Evolutionary conservation across 23 tunicate genomes (phyloP).

Genomic region (Halocynthia aurantium): DNA sequence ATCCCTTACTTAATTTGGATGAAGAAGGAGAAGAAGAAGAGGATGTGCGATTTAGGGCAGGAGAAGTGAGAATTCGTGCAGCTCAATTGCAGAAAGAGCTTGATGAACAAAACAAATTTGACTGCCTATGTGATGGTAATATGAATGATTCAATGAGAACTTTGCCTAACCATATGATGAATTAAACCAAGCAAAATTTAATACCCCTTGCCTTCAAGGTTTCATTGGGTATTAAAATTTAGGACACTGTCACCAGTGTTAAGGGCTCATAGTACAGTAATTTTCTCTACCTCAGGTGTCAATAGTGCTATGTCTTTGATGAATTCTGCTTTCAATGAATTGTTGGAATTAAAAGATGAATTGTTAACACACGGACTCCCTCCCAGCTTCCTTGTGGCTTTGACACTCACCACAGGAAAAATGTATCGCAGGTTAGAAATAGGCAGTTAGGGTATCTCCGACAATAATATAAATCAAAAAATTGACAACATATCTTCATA

Average conservation of each 20-base stretch:
- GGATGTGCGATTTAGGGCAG: constrained; percentile 64
- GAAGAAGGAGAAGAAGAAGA: constrained; percentile 63
- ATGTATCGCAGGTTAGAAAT: constrained; percentile 63
- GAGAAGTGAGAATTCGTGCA: constrained; percentile 55
- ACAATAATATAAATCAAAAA: neutral
- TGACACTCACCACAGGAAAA: constrained; percentile 60
- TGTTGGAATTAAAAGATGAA: constrained; percentile 84
- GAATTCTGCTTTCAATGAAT: constrained; percentile 64
- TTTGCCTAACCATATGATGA: neutral
- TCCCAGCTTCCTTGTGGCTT: constrained; percentile 64
- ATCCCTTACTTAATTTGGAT: neutral
- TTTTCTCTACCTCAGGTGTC: constrained; percentile 44
- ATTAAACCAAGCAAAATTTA: neutral
- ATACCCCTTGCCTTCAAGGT: too few relatives aligned
- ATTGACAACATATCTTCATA: neutral
- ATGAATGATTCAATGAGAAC: neutral
- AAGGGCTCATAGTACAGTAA: neutral
- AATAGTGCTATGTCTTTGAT: constrained; percentile 65
- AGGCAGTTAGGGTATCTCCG: neutral
- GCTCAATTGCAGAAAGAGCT: constrained; percentile 69
- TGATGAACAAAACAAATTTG: constrained; percentile 90
- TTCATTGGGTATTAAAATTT: too few relatives aligned
- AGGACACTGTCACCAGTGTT: neutral
- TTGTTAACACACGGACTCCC: constrained; percentile 75
- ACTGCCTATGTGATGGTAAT: constrained; percentile 83